Evolutionary conservation across 2,113 vertebrate genomes (phyloP).

Genomic region (Maccullochella peelii): DNA sequence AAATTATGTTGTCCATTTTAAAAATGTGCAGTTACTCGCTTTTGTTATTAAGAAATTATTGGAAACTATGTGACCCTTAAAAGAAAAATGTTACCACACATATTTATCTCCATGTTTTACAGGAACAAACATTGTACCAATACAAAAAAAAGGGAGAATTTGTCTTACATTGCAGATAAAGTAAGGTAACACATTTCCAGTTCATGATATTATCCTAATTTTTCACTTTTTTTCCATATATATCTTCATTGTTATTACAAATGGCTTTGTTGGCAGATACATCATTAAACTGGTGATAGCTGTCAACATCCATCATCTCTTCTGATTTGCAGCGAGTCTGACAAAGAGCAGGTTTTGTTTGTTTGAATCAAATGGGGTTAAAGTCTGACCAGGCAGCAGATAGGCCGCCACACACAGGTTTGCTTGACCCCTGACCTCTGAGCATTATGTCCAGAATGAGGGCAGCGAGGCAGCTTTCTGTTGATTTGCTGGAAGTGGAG

Average conservation of each 20-base stretch:
- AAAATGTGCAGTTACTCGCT: too few species aligned
- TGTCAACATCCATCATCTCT: background rate
- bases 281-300: background rate
- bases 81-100: background rate
- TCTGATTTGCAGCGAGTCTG: background rate
- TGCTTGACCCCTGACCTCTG: constrained; percentile 57
- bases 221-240: background rate
- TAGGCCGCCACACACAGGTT: constrained; percentile 39
- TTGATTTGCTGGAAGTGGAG: constrained; percentile 50
- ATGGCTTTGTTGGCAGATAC: background rate
- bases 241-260: background rate
- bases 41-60: background rate
- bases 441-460: constrained; percentile 48
- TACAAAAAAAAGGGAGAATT: background rate
- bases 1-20: background rate
- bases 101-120: background rate
- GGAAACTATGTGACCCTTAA: background rate
- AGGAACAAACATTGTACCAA: background rate
- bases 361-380: constrained; percentile 53
- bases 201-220: too few species aligned
- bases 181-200: too few species aligned
- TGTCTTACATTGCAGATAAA: too few species aligned
- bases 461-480: constrained; percentile 27
- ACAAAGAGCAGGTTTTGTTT: constrained; percentile 4
- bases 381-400: constrained; percentile 35